Percentiles rank a stretch among this genome's conserved stretches.
Evolutionary conservation across 2,888 invertebrate genomes (phyloP).

Genomic region (Drosophila heteroneura): DNA sequence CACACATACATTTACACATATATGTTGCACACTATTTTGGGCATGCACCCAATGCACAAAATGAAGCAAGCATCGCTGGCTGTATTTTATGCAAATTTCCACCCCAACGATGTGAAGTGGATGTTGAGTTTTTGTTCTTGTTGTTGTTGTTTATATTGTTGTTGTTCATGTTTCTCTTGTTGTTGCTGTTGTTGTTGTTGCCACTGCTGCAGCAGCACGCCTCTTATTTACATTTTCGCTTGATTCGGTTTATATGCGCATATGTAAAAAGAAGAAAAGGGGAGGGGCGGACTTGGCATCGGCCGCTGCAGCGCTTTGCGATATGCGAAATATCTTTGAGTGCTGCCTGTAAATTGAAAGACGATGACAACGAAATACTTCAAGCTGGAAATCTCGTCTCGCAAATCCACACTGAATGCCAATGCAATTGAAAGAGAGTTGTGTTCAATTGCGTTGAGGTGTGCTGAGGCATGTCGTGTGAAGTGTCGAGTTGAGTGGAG

Average conservation of each 20-base stretch:
- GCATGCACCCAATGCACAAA: slow-evolving; percentile 67
- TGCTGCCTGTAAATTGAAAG: slow-evolving; percentile 68
- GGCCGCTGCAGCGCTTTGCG: slow-evolving; percentile 7
- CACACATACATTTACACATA: slow-evolving; percentile 18
- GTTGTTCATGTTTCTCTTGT: slow-evolving; percentile 3
- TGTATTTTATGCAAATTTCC: slow-evolving; percentile 75
- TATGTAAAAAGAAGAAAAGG: slow-evolving; percentile 47
- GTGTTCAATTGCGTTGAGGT: slow-evolving; percentile 25
- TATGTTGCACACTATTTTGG: slow-evolving; percentile 71
- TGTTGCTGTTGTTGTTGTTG: background rate
- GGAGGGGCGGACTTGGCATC: background rate
- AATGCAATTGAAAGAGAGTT: slow-evolving; percentile 51
- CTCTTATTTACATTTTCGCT: slow-evolving; percentile 80
- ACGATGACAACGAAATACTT: slow-evolving; percentile 62
- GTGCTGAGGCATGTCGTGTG: slow-evolving; percentile 5
- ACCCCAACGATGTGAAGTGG: slow-evolving; percentile 59
- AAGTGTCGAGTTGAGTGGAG: slow-evolving; percentile 12
- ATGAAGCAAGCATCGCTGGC: slow-evolving; percentile 59
- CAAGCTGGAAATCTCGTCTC: slow-evolving; percentile 53
- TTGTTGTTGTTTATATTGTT: background rate
- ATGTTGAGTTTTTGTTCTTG: slow-evolving; percentile 30
- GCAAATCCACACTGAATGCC: slow-evolving; percentile 51
- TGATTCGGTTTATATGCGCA: slow-evolving; percentile 78
- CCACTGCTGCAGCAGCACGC: slow-evolving; percentile 33
- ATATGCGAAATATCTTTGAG: slow-evolving; percentile 48